phyloP scores from a whole-genome alignment of 2,888 invertebrate genomes.

The Drosophila barbarae region DNA sequence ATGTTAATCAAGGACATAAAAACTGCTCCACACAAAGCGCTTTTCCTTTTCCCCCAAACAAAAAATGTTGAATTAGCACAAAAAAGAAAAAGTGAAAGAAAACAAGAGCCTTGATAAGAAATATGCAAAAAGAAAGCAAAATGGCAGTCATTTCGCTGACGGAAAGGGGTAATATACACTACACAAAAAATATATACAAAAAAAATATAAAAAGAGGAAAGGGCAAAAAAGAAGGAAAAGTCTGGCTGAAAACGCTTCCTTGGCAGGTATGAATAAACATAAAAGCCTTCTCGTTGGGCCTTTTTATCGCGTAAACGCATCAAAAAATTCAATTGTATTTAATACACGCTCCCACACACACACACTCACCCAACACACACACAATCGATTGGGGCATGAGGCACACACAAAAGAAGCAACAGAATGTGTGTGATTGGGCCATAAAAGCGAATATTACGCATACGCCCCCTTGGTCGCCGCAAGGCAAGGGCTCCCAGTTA shows the following conservation, averaged over 20 bases:
- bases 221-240: background rate
- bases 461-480: slow-evolving; percentile 45
- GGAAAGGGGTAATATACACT: slow-evolving; percentile 26
- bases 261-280: slow-evolving; percentile 68
- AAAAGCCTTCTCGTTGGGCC: slow-evolving; percentile 54
- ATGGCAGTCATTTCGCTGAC: slow-evolving; percentile 17
- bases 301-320: slow-evolving; percentile 67
- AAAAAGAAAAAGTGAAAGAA: background rate
- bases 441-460: slow-evolving; percentile 59
- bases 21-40: slow-evolving; percentile 10
- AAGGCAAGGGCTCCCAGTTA: slow-evolving; percentile 15
- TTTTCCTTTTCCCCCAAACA: background rate
- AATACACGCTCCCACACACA: slow-evolving; percentile 30
- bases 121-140: slow-evolving; percentile 21
- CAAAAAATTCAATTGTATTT: slow-evolving; percentile 70
- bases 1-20: slow-evolving; percentile 25
- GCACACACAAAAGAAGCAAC: slow-evolving; percentile 50
- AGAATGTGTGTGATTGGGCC: slow-evolving; percentile 36
- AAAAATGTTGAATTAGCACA: slow-evolving; percentile 35
- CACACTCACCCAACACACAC: background rate
- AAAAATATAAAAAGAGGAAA: slow-evolving; percentile 19
- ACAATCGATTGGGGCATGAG: slow-evolving; percentile 43
- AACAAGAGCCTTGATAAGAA: slow-evolving; percentile 17
- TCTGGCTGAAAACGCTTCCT: slow-evolving; percentile 20
- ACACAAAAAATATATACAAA: slow-evolving; percentile 19